Conservation (phyloP, 2,797 vertebrate genomes). For the Lutjanus campechanus region DNA sequence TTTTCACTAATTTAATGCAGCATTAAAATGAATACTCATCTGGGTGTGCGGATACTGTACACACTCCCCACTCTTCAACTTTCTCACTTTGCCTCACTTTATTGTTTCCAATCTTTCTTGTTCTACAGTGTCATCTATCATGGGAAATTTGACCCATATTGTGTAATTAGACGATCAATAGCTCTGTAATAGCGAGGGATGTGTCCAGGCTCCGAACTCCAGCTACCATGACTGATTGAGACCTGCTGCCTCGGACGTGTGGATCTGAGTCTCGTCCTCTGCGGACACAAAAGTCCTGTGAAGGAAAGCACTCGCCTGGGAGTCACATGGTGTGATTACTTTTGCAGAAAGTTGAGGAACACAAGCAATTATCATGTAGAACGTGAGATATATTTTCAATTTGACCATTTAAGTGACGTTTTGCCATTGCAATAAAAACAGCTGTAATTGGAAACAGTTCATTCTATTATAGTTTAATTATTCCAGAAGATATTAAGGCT, state of each 20-base stretch:
- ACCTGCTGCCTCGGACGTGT: conserved; percentile 64
- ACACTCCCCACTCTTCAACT: conserved; percentile 12
- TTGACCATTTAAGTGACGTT: conserved; percentile 65
- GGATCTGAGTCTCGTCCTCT: conserved; percentile 57
- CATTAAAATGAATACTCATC: conserved; percentile 13
- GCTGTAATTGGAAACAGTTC: conserved; percentile 63
- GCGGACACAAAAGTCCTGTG: conserved; percentile 40
- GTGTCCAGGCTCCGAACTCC: conserved; percentile 48
- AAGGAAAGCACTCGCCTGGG: conserved; percentile 32
- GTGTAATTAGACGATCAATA: conserved; percentile 79
- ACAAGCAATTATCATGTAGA: conserved; percentile 58
- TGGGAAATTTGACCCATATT: conserved; percentile 71
- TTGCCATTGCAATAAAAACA: conserved; percentile 54
- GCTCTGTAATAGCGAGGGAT: conserved; percentile 59
- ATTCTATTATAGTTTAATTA: conserved; percentile 59
- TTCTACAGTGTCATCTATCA: conserved; percentile 66
- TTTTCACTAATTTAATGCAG: conserved; percentile 10
- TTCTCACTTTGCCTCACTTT: conserved; percentile 42
- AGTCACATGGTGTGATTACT: conserved; percentile 47
- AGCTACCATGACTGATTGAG: conserved; percentile 75
- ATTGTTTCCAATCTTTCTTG: conserved; percentile 44
- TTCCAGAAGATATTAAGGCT: conserved; percentile 41
- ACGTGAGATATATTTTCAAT: conserved; percentile 74
- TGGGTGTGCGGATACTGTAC: not conserved
- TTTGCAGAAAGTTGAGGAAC: conserved; percentile 63